A percentile compares a stretch with the other conserved stretches of the same genome.
Conservation (phyloP, 2,888 invertebrate species). For the Acanthosoma haemorrhoidale region DNA sequence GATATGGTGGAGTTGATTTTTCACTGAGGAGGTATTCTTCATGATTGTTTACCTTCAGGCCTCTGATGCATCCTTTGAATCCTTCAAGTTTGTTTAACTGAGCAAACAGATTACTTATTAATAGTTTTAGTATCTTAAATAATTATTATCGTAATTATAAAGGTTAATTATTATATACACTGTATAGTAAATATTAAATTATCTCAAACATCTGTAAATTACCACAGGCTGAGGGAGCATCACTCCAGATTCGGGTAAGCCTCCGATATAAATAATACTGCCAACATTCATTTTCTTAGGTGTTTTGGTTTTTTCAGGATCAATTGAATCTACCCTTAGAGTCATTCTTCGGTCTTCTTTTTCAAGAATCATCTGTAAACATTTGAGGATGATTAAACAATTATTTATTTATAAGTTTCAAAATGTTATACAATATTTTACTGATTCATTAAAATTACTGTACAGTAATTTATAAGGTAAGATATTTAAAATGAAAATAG, state of each 20-base stretch:
- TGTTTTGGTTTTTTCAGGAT: constrained; percentile 55
- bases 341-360: constrained; percentile 57
- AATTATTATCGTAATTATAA: too few relatives aligned
- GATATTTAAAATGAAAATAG: too few relatives aligned
- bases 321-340: constrained; percentile 57
- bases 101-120: too few relatives aligned
- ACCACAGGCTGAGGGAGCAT: constrained; percentile 50
- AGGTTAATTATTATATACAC: too few relatives aligned
- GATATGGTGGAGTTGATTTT: constrained; percentile 59
- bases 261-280: constrained; percentile 73
- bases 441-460: too few relatives aligned
- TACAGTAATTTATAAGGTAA: too few relatives aligned
- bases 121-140: too few relatives aligned
- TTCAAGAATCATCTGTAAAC: constrained; percentile 44
- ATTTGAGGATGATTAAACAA: neutral
- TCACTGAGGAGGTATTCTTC: constrained; percentile 70
- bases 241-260: constrained; percentile 57
- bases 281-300: constrained; percentile 62
- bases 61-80: constrained; percentile 77
- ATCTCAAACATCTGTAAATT: constrained; percentile 38
- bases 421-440: too few relatives aligned
- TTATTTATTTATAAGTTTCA: too few relatives aligned
- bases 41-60: constrained; percentile 65
- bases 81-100: constrained; percentile 59
- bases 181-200: too few relatives aligned